phyloP scores from a whole-genome alignment of 2,888 invertebrate genomes.

The Cinara cedri region DNA sequence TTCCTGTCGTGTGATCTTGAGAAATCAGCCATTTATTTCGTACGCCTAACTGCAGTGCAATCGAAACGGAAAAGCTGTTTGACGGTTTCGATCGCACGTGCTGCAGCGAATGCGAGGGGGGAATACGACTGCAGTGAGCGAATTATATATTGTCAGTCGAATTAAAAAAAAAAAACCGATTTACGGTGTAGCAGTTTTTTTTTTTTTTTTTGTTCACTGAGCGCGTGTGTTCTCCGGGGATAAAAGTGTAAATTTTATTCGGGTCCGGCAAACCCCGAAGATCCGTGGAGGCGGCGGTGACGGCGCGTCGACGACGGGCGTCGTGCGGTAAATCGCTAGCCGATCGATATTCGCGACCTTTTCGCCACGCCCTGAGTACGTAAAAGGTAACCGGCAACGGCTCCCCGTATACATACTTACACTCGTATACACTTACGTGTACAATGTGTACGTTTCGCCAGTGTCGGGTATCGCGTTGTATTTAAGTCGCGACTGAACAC shows the following conservation, averaged over 20 bases:
- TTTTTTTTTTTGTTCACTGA: too few relatives aligned
- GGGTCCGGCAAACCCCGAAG: slow-evolving; percentile 28
- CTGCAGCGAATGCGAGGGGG: neutral
- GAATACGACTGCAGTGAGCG: neutral
- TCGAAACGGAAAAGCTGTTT: too few relatives aligned
- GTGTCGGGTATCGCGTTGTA: neutral
- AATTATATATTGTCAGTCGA: too few relatives aligned
- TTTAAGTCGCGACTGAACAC: neutral
- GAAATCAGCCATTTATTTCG: too few relatives aligned
- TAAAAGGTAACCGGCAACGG: neutral
- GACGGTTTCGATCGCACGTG: too few relatives aligned
- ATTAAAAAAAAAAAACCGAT: neutral
- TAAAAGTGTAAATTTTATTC: slow-evolving; percentile 6
- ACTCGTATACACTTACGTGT: too few relatives aligned
- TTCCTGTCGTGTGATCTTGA: too few relatives aligned
- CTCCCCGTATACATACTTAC: neutral
- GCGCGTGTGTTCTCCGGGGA: too few relatives aligned
- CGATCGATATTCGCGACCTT: slow-evolving; percentile 56
- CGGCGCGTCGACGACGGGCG: slow-evolving; percentile 15
- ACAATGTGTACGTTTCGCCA: neutral
- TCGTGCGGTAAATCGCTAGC: slow-evolving; percentile 48
- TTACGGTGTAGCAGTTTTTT: too few relatives aligned
- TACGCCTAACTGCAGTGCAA: too few relatives aligned
- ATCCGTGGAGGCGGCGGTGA: slow-evolving; percentile 26
- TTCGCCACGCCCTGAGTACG: slow-evolving; percentile 51